These are phyloP conservation scores for Callipepla californica DNA, from an alignment of 2,113 vertebrate species.

Conservation along the genomic window DNA sequence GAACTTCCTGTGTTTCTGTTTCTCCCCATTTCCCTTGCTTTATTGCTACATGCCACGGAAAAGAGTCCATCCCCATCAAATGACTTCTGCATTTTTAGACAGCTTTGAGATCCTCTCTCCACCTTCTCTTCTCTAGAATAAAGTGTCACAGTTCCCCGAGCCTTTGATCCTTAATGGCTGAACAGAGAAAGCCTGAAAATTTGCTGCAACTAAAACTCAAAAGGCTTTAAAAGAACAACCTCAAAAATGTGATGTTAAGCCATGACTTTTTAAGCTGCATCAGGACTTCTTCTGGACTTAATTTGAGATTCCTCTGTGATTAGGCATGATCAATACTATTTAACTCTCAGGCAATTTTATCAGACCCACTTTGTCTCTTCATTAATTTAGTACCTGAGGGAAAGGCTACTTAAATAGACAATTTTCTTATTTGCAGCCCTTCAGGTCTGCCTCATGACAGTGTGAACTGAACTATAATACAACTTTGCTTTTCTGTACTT, in stretches of 20 bases:
- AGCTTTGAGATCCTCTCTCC: too few relatives aligned
- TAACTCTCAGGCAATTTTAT: not conserved
- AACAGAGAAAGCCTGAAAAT: not conserved
- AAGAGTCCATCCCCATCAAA: too few relatives aligned
- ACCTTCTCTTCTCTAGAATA: too few relatives aligned
- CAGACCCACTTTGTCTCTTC: not conserved
- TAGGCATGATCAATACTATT: not conserved
- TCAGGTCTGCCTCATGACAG: not conserved
- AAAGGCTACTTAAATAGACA: not conserved
- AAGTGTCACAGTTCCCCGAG: too few relatives aligned
- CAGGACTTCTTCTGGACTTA: not conserved
- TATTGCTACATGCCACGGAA: too few relatives aligned
- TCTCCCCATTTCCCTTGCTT: too few relatives aligned
- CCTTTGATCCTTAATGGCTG: not conserved
- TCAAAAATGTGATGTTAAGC: not conserved
- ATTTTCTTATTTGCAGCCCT: not conserved
- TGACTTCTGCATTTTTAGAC: too few relatives aligned
- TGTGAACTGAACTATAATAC: not conserved
- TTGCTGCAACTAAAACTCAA: not conserved
- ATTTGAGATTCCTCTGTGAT: not conserved
- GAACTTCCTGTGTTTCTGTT: too few relatives aligned
- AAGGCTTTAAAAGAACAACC: not conserved
- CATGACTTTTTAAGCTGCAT: not conserved
- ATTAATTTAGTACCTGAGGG: not conserved
- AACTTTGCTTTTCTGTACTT: not conserved